Evolutionary conservation across 2,888 invertebrate species (phyloP), one percentile per base, ranked within the genome.

Genomic region (Schizaphis graminum): DNA sequence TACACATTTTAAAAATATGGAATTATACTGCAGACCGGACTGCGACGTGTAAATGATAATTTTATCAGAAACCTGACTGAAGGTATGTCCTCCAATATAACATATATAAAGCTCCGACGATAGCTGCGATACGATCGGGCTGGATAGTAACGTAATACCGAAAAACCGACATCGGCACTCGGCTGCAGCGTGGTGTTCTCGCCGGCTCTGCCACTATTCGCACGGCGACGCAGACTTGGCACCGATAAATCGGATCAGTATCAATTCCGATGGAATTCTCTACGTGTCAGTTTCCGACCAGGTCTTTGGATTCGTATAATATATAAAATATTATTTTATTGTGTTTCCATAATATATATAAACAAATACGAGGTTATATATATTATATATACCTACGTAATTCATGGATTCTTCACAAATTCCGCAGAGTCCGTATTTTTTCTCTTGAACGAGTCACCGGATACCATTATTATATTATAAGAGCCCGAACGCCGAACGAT

Each of bases 161-260:
- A 77, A 91, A 91, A 91, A 91, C 41, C 49, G 77, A 77, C 35
- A 77, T 77, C 35, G 77, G 77, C 77, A 77, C 77, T 77, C 77
- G 77, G 35, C 77, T 35, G 77, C 21, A 10, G n/a, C 67, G 41
- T 3, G 67, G 21, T 13, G 67, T 21, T 35, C 77, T 77, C n/a
- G 77, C 3, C 28, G 11, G 7, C 57, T 8, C 57, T 57, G 26
- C 67, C 77, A 77, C 67, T 67, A 77, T 35, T 77, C 56, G 57
- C 85, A 44, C 91, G 44, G 53, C 77, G 91, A 41, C 91, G 47
- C n/a, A 91, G 57, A 92, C 92, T 92, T 92, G 92, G 92, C 92
- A 92, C 56, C 92, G 92, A 92, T 92, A 92, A 92, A 92, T 92
- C 92, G 92, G 92, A 92, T 92, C 92, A 16, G 86, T 92, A 92